These are phyloP conservation scores for Osmerus eperlanus DNA, from an alignment of 2,113 vertebrate genomes.

Conservation along the genomic window DNA sequence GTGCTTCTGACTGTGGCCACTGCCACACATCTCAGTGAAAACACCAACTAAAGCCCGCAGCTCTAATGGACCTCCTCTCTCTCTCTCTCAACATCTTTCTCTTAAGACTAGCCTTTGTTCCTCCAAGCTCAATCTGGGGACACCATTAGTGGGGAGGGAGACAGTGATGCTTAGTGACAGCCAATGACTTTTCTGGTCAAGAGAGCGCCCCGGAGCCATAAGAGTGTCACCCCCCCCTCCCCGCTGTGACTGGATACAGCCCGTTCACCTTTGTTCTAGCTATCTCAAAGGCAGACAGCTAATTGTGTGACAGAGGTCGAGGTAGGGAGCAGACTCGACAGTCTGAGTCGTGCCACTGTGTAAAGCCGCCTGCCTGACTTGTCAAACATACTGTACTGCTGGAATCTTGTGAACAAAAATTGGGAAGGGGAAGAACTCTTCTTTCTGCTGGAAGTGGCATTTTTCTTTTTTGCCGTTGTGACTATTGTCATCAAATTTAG, in stretches of 20 bases:
- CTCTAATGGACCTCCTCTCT: slow-evolving; percentile 56
- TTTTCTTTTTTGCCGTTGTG: slow-evolving; percentile 59
- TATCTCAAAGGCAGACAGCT: slow-evolving; percentile 59
- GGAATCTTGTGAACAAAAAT: slow-evolving; percentile 7
- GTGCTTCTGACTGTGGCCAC: slow-evolving; percentile 52
- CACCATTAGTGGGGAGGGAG: slow-evolving; percentile 69
- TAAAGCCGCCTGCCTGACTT: slow-evolving; percentile 56
- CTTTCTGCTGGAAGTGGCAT: slow-evolving; percentile 60
- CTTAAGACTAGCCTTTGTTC: slow-evolving; percentile 14
- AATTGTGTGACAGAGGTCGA: slow-evolving; percentile 61
- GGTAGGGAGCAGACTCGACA: slow-evolving; percentile 45
- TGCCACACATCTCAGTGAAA: slow-evolving; percentile 38
- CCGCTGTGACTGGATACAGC: slow-evolving; percentile 13
- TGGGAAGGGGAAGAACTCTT: slow-evolving; percentile 17
- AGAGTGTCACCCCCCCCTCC: slow-evolving; percentile 57
- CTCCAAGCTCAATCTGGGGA: slow-evolving; percentile 61
- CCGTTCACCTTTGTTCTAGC: slow-evolving; percentile 71
- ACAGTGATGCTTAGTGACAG: slow-evolving; percentile 76
- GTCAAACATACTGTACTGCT: slow-evolving; percentile 57
- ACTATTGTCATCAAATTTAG: slow-evolving; percentile 69
- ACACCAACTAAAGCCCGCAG: slow-evolving; percentile 46
- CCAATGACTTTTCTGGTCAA: slow-evolving; percentile 66
- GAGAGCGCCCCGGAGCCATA: slow-evolving; percentile 62
- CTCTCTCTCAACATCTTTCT: slow-evolving; percentile 23
- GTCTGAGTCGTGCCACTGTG: slow-evolving; percentile 34